phyloP scores from a whole-genome alignment of 1,140 invertebrate species.

The Eupristina koningsbergeri region DNA sequence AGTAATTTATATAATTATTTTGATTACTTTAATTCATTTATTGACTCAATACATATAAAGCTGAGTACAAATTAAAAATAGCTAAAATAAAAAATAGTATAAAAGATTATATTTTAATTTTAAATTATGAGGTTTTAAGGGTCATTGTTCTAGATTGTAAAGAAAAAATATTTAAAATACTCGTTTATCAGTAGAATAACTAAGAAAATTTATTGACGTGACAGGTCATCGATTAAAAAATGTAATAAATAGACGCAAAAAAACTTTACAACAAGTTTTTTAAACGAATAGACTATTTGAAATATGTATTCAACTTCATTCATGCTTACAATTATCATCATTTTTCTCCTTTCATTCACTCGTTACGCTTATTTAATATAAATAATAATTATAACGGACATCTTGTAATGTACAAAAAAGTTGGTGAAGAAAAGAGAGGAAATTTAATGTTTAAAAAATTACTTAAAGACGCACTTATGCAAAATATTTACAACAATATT shows the following conservation, averaged over 20 bases:
- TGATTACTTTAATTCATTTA: background rate
- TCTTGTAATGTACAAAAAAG: slow-evolving; percentile 13
- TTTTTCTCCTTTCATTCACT: slow-evolving; percentile 49
- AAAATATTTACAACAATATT: slow-evolving; percentile 41
- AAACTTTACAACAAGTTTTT: slow-evolving; percentile 39
- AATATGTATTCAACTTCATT: slow-evolving; percentile 15
- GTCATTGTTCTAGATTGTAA: too few relatives aligned
- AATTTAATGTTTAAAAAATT: slow-evolving; percentile 36
- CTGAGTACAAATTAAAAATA: slow-evolving; percentile 22
- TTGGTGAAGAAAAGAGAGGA: slow-evolving; percentile 17
- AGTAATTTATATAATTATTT: background rate
- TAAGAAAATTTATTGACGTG: background rate
- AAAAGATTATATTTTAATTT: background rate
- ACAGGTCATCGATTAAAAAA: background rate
- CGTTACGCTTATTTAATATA: slow-evolving; percentile 67
- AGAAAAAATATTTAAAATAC: background rate
- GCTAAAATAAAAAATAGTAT: background rate
- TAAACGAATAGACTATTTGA: slow-evolving; percentile 9
- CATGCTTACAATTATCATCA: background rate
- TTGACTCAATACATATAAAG: background rate
- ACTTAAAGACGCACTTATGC: slow-evolving; percentile 11
- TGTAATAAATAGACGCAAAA: background rate
- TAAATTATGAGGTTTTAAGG: background rate
- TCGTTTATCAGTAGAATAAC: background rate
- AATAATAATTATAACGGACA: slow-evolving; percentile 58